Percentiles rank a stretch among this genome's conserved stretches.
These are phyloP conservation scores for Melanostigma gelatinosum DNA, from an alignment of 2,113 vertebrate species.

Conservation along the genomic window DNA sequence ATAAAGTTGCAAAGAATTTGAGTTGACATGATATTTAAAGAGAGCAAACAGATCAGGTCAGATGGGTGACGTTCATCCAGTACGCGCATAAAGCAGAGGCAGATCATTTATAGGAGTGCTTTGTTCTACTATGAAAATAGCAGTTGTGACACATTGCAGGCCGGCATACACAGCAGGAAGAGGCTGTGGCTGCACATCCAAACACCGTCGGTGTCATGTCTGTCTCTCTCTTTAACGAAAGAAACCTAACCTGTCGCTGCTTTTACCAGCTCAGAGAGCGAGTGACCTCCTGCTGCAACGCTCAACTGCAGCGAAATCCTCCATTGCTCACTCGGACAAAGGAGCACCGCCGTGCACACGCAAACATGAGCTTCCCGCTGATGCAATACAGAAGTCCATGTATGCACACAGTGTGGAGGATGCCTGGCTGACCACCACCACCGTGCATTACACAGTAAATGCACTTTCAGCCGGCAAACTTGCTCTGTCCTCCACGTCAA, in stretches of 20 bases:
- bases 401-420: background rate
- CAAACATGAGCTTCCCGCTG: conserved; percentile 14
- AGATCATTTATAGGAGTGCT: conserved; percentile 24
- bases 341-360: background rate
- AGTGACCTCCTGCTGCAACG: conserved; percentile 43
- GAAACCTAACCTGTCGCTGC: conserved; percentile 20
- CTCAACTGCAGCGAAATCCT: conserved; percentile 24
- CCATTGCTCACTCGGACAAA: conserved; percentile 5
- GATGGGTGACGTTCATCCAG: background rate
- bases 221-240: background rate
- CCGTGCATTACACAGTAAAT: conserved; percentile 77
- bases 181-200: conserved; percentile 36
- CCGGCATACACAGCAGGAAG: conserved; percentile 18
- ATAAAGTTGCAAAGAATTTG: background rate
- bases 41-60: conserved; percentile 11
- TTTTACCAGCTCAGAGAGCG: conserved; percentile 55
- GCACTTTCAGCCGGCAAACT: conserved; percentile 79
- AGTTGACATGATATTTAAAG: conserved; percentile 1
- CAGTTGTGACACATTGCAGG: conserved; percentile 36
- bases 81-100: background rate
- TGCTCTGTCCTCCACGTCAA: conserved; percentile 48
- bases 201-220: conserved; percentile 21
- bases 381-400: background rate
- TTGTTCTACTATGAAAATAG: conserved; percentile 19
- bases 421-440: conserved; percentile 54